Evolutionary conservation across 1,140 invertebrate genomes (phyloP).

Genomic region (Drosophila nikananu): DNA sequence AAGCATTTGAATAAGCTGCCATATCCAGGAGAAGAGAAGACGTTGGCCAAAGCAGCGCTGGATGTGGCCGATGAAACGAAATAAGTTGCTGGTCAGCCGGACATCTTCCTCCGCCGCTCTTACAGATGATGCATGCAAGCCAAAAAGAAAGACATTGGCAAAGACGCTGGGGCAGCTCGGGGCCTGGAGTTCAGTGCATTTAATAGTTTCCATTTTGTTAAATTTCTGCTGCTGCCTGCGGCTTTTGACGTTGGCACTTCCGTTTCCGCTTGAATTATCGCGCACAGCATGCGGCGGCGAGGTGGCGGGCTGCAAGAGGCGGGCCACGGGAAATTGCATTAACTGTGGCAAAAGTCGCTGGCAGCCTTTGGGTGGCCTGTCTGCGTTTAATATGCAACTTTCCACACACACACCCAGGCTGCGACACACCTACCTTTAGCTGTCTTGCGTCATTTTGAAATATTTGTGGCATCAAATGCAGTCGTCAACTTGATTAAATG

Average conservation of each 20-base stretch:
- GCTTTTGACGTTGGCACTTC: conserved; percentile 81
- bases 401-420: conserved; percentile 52
- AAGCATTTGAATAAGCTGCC: conserved; percentile 54
- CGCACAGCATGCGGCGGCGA: conserved; percentile 63
- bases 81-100: conserved; percentile 16
- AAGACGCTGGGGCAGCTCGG: conserved; percentile 34
- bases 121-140: conserved; percentile 50
- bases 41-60: conserved; percentile 1
- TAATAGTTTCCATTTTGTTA: conserved; percentile 82
- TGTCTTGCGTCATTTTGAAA: conserved; percentile 82
- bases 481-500: conserved; percentile 84
- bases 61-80: conserved; percentile 23
- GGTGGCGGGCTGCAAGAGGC: conserved; percentile 15
- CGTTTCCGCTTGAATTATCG: conserved; percentile 84
- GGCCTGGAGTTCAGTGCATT: conserved; percentile 64
- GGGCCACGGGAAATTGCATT: conserved; percentile 76
- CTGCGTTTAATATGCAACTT: conserved; percentile 83
- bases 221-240: conserved; percentile 60
- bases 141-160: conserved; percentile 7
- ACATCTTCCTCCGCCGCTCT: conserved; percentile 1
- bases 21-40: background rate
- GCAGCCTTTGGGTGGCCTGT: conserved; percentile 55
- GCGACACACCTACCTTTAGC: conserved; percentile 37
- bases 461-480: conserved; percentile 84
- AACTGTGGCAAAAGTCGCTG: conserved; percentile 76